Conservation (phyloP, 2,797 vertebrate genomes). For the Pagetopsis macropterus region DNA sequence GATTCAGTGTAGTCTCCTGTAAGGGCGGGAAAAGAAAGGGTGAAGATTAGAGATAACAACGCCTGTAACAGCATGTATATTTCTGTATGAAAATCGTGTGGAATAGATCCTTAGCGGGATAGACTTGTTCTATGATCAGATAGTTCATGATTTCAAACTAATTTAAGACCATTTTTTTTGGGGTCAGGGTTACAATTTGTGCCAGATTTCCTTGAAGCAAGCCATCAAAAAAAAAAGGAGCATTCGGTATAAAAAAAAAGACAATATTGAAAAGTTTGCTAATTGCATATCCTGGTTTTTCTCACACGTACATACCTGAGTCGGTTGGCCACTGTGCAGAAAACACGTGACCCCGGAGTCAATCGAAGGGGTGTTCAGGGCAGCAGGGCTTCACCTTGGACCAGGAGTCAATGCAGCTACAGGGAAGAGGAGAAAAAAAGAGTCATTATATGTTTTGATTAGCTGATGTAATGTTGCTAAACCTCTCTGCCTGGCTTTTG, state of each 20-base stretch:
- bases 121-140: neutral
- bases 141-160: no score
- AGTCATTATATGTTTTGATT: neutral
- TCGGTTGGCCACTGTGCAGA: conserved; percentile 65
- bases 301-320: conserved; percentile 72
- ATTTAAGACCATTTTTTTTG: no score
- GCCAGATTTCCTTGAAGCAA: neutral
- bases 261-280: neutral
- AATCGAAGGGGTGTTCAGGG: conserved; percentile 87
- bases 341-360: conserved; percentile 67
- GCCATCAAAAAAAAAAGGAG: neutral
- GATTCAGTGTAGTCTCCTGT: conserved; percentile 79
- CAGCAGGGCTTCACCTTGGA: conserved; percentile 87
- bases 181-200: neutral
- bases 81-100: no score
- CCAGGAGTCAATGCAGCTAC: conserved; percentile 87
- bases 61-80: no score
- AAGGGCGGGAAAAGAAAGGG: conserved; percentile 16
- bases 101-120: no score
- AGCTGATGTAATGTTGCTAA: neutral
- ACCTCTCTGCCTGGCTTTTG: neutral
- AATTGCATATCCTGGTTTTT: neutral
- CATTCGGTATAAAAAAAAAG: neutral
- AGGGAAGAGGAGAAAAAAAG: conserved; percentile 10
- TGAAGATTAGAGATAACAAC: conserved; percentile 31